Percentiles rank a stretch among this genome's conserved stretches.
Conservation (phyloP, 2,888 invertebrate species). For the Leptinotarsa rubiginosa region DNA sequence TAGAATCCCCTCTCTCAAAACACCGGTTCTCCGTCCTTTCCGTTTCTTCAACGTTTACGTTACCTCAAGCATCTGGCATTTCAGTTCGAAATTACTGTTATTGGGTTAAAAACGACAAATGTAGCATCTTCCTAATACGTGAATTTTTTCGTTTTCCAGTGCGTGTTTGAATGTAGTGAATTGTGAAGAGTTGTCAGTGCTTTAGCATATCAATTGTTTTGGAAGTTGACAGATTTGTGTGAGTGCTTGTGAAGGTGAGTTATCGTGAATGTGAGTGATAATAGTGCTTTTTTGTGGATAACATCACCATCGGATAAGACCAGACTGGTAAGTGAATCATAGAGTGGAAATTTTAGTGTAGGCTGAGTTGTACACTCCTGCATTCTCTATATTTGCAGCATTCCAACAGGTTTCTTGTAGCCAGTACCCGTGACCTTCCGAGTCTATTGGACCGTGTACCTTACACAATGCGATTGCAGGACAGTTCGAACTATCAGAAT, state of each 20-base stretch:
- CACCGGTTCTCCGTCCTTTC: slow-evolving; percentile 43
- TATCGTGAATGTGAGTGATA: slow-evolving; percentile 7
- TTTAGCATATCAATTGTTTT: slow-evolving; percentile 1
- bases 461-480: not conserved
- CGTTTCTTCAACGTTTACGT: slow-evolving; percentile 41
- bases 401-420: slow-evolving; percentile 35
- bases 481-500: not conserved
- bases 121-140: not conserved
- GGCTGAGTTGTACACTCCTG: slow-evolving; percentile 21
- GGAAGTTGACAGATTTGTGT: not conserved
- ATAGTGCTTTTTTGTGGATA: not conserved
- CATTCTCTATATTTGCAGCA: slow-evolving; percentile 32
- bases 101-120: slow-evolving; percentile 21
- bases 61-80: slow-evolving; percentile 36
- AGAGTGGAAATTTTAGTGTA: slow-evolving; percentile 1
- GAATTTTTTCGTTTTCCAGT: slow-evolving; percentile 7
- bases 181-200: not conserved
- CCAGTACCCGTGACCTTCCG: slow-evolving; percentile 7
- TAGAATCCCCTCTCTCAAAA: slow-evolving; percentile 39
- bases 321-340: slow-evolving; percentile 11
- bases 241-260: not conserved
- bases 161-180: slow-evolving; percentile 4
- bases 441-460: not conserved
- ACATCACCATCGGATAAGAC: not conserved
- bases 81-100: slow-evolving; percentile 37